These are phyloP conservation scores for Andrena fulva DNA, from an alignment of 2,888 invertebrate genomes.

Conservation along the genomic window DNA sequence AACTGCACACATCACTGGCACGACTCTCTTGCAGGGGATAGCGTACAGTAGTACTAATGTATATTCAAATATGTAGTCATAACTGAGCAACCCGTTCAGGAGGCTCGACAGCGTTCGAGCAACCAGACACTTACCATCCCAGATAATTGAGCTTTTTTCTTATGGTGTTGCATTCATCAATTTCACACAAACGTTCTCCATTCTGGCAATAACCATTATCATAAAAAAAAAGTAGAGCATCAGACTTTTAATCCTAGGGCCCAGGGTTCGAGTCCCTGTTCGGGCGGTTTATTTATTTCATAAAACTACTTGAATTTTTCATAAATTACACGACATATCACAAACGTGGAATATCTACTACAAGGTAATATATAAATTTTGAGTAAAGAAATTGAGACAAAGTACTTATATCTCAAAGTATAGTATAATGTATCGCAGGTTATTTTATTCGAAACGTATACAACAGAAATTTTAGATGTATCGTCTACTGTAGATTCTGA, in stretches of 20 bases:
- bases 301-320: neutral
- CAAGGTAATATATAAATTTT: neutral
- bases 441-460: constrained; percentile 39
- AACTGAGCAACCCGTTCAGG: no score
- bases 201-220: no score
- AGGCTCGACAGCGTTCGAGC: no score
- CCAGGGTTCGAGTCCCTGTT: constrained; percentile 84
- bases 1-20: no score
- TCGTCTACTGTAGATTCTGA: neutral
- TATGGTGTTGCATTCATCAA: no score
- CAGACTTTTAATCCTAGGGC: constrained; percentile 84
- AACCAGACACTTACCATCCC: no score
- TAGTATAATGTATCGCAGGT: neutral
- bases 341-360: neutral
- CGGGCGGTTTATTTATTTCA: constrained; percentile 73
- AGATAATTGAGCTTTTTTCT: no score
- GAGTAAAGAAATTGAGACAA: neutral
- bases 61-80: no score
- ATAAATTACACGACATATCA: neutral
- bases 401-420: neutral
- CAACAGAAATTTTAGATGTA: constrained; percentile 10
- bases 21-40: no score
- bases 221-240: constrained; percentile 75
- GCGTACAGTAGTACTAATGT: no score
- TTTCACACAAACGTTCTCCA: no score